Conservation (phyloP, 2,888 invertebrate species). For the Epinotia demarniana region DNA sequence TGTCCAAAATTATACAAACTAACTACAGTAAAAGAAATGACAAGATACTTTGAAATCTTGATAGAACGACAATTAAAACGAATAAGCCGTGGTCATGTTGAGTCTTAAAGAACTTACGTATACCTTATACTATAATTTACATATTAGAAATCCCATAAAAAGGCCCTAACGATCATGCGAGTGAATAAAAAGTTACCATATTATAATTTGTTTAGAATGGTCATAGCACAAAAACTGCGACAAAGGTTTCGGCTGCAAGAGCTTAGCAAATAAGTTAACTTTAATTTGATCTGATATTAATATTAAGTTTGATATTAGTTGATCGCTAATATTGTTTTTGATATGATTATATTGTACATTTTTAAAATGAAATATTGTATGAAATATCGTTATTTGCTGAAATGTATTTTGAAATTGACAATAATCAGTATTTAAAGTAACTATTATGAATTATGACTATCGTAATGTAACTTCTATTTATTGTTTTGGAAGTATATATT, state of each 20-base stretch:
- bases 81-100: background rate
- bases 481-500: conserved; percentile 77
- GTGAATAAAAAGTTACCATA: conserved; percentile 50
- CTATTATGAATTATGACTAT: conserved; percentile 53
- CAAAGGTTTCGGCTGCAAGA: conserved; percentile 43
- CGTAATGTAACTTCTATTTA: conserved; percentile 66
- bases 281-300: conserved; percentile 58
- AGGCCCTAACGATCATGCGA: conserved; percentile 18
- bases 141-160: background rate
- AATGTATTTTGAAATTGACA: conserved; percentile 80
- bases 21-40: no score
- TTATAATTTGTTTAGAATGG: conserved; percentile 48
- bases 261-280: conserved; percentile 48
- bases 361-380: conserved; percentile 54
- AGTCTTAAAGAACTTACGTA: background rate
- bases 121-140: background rate
- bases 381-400: conserved; percentile 53
- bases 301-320: conserved; percentile 54
- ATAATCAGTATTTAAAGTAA: conserved; percentile 83
- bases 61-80: no score
- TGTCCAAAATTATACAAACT: no score
- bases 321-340: conserved; percentile 54
- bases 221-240: conserved; percentile 48
- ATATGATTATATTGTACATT: conserved; percentile 52
- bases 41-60: no score